These are phyloP conservation scores for Phocoena sinus DNA, from an alignment of 2,113 vertebrate species.

Conservation along the genomic window DNA sequence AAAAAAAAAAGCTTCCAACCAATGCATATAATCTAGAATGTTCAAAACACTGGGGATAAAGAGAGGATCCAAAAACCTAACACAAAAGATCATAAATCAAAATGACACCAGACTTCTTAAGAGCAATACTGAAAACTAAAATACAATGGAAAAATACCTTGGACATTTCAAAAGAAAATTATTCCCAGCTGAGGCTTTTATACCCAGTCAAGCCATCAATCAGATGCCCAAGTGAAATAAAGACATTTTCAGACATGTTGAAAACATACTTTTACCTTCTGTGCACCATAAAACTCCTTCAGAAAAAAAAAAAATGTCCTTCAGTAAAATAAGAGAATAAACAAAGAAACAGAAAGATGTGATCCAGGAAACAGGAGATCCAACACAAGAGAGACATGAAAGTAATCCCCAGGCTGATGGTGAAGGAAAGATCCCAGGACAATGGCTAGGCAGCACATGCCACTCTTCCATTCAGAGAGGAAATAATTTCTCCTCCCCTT, in stretches of 20 bases:
- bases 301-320: background rate
- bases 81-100: background rate
- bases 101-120: background rate
- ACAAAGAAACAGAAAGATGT: background rate
- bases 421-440: background rate
- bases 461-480: background rate
- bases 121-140: background rate
- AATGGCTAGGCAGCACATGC: background rate
- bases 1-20: background rate
- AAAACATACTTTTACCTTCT: background rate
- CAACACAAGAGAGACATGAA: background rate
- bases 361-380: background rate
- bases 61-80: background rate
- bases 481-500: background rate
- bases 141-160: background rate
- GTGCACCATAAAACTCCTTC: background rate
- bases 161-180: background rate
- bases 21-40: background rate
- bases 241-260: background rate
- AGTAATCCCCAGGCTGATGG: background rate
- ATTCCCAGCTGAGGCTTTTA: background rate
- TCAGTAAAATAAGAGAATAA: background rate
- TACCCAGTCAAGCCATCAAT: background rate
- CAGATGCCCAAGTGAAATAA: background rate
- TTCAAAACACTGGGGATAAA: background rate